Conservation (phyloP, 2,797 vertebrate species). For the Sebastolobus altivelis region DNA sequence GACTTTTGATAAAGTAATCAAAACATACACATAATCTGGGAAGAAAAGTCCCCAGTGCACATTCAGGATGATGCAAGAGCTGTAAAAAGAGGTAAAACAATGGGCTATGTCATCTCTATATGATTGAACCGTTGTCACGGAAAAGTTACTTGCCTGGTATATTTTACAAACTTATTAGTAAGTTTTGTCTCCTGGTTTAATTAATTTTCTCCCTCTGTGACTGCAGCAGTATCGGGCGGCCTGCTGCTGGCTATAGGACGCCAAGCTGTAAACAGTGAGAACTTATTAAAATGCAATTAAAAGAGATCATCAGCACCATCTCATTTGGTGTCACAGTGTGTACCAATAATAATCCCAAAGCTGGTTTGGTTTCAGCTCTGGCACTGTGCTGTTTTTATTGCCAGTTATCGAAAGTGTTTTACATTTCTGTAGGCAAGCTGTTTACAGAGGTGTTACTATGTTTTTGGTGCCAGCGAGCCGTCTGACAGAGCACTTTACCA, state of each 20-base stretch:
- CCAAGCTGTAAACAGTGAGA: conserved; percentile 17
- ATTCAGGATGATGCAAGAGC: not conserved
- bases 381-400: not conserved
- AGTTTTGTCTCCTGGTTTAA: conserved; percentile 2
- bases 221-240: conserved; percentile 1
- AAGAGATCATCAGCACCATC: not conserved
- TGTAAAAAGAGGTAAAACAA: conserved; percentile 1
- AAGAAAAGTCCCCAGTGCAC: not conserved
- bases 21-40: not conserved
- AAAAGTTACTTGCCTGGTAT: not conserved
- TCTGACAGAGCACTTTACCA: not conserved
- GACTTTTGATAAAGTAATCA: not conserved
- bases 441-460: not conserved
- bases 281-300: conserved; percentile 35
- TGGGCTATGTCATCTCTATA: not conserved
- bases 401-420: not conserved
- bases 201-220: not conserved
- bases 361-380: not conserved
- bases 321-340: conserved; percentile 5
- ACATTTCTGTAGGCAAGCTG: not conserved
- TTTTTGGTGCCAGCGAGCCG: not conserved
- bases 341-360: conserved; percentile 1
- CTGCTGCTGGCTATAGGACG: conserved; percentile 5
- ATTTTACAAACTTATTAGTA: not conserved
- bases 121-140: not conserved